phyloP scores from a whole-genome alignment of 2,888 invertebrate genomes.

The Morpho deidamia region DNA sequence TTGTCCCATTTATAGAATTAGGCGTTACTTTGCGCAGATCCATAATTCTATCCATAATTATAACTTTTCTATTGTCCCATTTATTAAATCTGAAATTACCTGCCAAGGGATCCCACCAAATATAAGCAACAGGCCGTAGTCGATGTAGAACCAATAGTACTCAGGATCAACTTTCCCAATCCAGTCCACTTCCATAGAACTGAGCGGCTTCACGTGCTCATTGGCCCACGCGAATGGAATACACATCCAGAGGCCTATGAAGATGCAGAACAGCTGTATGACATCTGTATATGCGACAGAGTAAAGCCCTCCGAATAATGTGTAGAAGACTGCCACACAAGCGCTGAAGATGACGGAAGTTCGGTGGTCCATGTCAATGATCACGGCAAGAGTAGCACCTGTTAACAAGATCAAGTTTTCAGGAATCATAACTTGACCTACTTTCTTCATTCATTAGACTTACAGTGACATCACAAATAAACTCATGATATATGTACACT shows the following conservation, averaged over 20 bases:
- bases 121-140: constrained; percentile 91
- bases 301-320: constrained; percentile 97
- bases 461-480: too few relatives aligned
- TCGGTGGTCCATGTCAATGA: constrained; percentile 96
- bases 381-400: constrained; percentile 97
- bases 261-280: constrained; percentile 98
- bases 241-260: constrained; percentile 98
- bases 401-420: constrained; percentile 11
- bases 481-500: too few relatives aligned
- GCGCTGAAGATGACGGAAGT: constrained; percentile 97
- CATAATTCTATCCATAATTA: too few relatives aligned
- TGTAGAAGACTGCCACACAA: constrained; percentile 97
- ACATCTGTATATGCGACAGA: constrained; percentile 99
- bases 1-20: too few relatives aligned
- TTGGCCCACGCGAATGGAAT: constrained; percentile 97
- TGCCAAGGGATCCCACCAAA: constrained; percentile 99
- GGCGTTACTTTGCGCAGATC: too few relatives aligned
- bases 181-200: constrained; percentile 93
- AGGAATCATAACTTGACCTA: not conserved
- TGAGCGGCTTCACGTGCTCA: constrained; percentile 89
- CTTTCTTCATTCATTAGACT: too few relatives aligned
- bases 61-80: too few relatives aligned
- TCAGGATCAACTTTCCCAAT: constrained; percentile 86
- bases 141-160: constrained; percentile 90
- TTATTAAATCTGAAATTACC: constrained; percentile 53